Conservation (phyloP, 2,113 vertebrate species). For the Calyptomena viridis region DNA sequence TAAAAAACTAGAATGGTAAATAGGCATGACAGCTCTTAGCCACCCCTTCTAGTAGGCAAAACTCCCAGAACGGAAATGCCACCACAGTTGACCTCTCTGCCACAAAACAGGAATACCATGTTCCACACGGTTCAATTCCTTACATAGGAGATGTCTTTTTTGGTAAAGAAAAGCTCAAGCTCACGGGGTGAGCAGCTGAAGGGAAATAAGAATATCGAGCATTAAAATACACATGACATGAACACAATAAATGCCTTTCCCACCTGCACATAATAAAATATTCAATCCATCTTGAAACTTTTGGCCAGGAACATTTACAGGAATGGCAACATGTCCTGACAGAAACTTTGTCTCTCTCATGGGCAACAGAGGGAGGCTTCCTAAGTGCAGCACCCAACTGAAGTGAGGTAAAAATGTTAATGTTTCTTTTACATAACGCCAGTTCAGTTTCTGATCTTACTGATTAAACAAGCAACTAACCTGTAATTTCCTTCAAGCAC, state of each 20-base stretch:
- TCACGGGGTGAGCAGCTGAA: neutral
- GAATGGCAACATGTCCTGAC: neutral
- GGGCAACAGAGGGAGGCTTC: neutral
- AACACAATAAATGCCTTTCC: neutral
- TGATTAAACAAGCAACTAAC: neutral
- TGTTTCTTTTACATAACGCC: neutral
- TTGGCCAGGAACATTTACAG: neutral
- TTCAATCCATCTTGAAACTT: neutral
- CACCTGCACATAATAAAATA: neutral
- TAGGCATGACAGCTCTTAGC: neutral
- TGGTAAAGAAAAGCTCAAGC: neutral
- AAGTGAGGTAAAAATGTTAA: neutral
- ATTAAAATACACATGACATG: neutral
- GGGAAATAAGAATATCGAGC: neutral
- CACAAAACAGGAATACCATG: neutral
- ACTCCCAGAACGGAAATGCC: neutral
- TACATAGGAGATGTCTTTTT: fast-evolving
- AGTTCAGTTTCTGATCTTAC: neutral
- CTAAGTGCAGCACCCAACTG: neutral
- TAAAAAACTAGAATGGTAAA: neutral
- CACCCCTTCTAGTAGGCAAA: neutral
- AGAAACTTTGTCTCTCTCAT: neutral
- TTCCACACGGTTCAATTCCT: neutral
- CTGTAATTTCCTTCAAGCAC: neutral
- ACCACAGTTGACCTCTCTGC: neutral